Conservation (phyloP, 2,888 invertebrate genomes). For the Deilephila elpenor region DNA sequence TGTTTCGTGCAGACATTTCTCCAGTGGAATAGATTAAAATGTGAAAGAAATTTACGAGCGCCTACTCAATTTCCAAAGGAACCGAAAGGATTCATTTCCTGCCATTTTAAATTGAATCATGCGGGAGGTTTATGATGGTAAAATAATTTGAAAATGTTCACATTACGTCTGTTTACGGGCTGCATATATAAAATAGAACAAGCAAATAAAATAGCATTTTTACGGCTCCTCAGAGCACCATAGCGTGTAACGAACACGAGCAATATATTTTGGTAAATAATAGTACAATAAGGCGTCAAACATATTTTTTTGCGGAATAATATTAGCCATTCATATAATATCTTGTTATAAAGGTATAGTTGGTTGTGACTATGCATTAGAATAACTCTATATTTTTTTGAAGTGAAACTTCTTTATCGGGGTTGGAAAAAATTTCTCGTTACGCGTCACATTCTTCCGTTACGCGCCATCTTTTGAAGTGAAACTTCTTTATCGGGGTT, state of each 20-base stretch:
- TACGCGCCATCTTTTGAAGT: too few species aligned
- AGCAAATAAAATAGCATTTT: not conserved
- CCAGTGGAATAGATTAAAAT: conserved; percentile 41
- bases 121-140: conserved; percentile 37
- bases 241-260: not conserved
- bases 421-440: too few species aligned
- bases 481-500: too few species aligned
- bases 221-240: conserved; percentile 6
- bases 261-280: not conserved
- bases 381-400: too few species aligned
- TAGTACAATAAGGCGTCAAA: not conserved
- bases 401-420: too few species aligned
- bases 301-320: not conserved
- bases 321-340: not conserved
- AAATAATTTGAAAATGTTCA: conserved; percentile 39
- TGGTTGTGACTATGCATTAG: too few species aligned
- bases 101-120: conserved; percentile 43
- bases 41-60: conserved; percentile 50
- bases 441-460: too few species aligned
- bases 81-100: conserved; percentile 51
- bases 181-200: not conserved
- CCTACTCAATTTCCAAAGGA: conserved; percentile 40
- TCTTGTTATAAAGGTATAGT: too few species aligned
- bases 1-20: not conserved
- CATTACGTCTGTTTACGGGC: not conserved